These are phyloP conservation scores for Cyclura pinguis DNA, from an alignment of 2,797 vertebrate genomes.

Conservation along the genomic window DNA sequence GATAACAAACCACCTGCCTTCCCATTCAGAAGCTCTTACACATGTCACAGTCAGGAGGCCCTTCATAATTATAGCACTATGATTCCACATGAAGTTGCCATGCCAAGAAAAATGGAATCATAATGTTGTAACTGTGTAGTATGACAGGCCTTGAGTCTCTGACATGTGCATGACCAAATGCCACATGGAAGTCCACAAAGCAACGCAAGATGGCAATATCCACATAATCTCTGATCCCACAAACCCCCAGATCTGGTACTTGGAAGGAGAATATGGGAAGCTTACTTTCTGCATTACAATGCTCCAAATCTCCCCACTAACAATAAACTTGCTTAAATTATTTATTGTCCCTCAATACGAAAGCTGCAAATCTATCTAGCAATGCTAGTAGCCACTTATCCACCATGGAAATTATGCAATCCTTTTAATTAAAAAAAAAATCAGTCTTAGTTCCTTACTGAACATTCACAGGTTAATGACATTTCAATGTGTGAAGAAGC, in stretches of 20 bases:
- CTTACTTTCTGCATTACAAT: no score
- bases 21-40: no score
- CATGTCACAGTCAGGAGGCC: no score
- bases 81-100: no score
- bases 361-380: background rate
- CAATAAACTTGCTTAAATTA: background rate
- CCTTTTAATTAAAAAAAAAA: background rate
- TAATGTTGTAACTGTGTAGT: no score
- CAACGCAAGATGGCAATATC: background rate
- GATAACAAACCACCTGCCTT: background rate
- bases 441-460: background rate
- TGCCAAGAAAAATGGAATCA: no score
- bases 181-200: background rate
- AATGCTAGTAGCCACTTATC: background rate
- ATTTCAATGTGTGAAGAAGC: background rate
- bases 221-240: background rate
- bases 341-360: background rate
- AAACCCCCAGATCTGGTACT: no score
- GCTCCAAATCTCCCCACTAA: no score
- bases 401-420: background rate
- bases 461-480: background rate
- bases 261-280: no score
- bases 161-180: background rate
- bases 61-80: no score
- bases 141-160: background rate